Evolutionary conservation across 2,797 vertebrate genomes (phyloP).

Genomic region (Pseudochaenichthys georgianus): DNA sequence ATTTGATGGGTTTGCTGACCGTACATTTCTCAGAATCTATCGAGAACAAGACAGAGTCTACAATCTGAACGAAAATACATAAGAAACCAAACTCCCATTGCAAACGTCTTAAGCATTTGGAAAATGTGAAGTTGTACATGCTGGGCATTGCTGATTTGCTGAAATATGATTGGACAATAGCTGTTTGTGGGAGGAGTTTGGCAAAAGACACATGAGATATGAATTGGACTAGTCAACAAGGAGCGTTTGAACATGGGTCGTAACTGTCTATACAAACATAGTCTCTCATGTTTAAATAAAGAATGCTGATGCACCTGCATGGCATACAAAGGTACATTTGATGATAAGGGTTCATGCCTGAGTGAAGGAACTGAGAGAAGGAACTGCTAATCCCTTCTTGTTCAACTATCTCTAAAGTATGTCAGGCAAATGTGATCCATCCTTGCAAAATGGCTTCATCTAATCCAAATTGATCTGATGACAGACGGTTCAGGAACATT

Average conservation of each 20-base stretch:
- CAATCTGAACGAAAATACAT: neutral
- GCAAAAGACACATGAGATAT: neutral
- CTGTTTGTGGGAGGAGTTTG: neutral
- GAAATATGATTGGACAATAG: neutral
- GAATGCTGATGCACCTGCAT: neutral
- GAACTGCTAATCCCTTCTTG: neutral
- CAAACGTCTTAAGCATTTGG: neutral
- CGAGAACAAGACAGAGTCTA: too few relatives aligned
- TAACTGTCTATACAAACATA: neutral
- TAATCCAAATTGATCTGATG: too few relatives aligned
- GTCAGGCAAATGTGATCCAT: too few relatives aligned
- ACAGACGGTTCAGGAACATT: too few relatives aligned
- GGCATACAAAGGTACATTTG: neutral
- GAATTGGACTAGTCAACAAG: neutral
- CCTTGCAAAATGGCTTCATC: too few relatives aligned
- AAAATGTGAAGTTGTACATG: neutral
- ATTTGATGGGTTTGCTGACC: too few relatives aligned
- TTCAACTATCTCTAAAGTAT: neutral
- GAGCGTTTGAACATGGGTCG: neutral
- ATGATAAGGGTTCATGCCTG: neutral
- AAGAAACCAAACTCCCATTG: neutral
- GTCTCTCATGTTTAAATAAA: neutral
- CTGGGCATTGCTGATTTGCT: neutral
- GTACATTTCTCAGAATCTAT: too few relatives aligned
- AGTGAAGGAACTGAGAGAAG: neutral